A percentile compares a stretch with the other conserved stretches of the same genome.
Evolutionary conservation across 2,888 invertebrate species (phyloP).

Genomic region (Hylaea fasciaria): DNA sequence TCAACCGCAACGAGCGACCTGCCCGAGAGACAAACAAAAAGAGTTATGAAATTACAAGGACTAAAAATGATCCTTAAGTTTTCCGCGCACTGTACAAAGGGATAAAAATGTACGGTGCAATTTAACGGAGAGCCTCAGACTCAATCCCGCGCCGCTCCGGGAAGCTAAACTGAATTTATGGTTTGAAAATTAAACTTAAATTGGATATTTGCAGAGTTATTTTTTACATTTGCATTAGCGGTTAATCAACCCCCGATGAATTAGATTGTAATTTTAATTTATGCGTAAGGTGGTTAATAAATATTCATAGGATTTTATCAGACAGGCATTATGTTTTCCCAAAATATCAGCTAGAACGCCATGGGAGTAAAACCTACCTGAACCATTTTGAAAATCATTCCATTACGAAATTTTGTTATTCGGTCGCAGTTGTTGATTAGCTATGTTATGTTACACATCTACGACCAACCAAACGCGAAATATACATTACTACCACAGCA

Average conservation of each 20-base stretch:
- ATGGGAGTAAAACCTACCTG: no score
- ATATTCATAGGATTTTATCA: slow-evolving; percentile 31
- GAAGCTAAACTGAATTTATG: slow-evolving; percentile 82
- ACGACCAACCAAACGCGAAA: no score
- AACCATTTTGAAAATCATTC: no score
- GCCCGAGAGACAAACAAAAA: slow-evolving; percentile 41
- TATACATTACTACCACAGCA: no score
- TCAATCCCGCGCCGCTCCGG: slow-evolving; percentile 72
- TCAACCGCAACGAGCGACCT: slow-evolving; percentile 55
- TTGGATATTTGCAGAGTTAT: slow-evolving; percentile 71
- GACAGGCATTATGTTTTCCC: neutral
- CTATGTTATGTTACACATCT: no score
- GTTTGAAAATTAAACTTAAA: slow-evolving; percentile 82
- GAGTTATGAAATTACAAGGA: slow-evolving; percentile 69
- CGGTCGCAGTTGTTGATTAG: no score
- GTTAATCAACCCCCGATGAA: slow-evolving; percentile 65
- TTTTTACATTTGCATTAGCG: slow-evolving; percentile 73
- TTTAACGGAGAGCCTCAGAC: slow-evolving; percentile 69
- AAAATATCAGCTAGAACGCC: no score
- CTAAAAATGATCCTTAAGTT: slow-evolving; percentile 68
- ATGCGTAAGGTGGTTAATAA: slow-evolving; percentile 44
- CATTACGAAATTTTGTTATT: no score
- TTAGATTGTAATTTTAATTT: slow-evolving; percentile 56
- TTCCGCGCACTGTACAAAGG: slow-evolving; percentile 73
- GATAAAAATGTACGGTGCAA: slow-evolving; percentile 79